Base-by-base conservation (phyloP, 1,140 invertebrate genomes). In the Eubasilissa regina region DNA sequence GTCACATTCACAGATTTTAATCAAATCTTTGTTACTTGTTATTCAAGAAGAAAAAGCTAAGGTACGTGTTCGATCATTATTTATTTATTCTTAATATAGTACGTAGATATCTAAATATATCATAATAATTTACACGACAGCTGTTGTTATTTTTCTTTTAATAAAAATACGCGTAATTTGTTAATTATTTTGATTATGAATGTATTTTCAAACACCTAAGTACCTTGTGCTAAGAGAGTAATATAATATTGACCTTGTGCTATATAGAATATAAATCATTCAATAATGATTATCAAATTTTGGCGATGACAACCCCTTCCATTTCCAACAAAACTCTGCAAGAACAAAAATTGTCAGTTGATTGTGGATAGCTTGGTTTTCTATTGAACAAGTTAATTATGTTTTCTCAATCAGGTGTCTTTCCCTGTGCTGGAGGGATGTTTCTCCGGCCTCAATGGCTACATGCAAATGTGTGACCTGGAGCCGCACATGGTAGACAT, bases 41-140 rank as follows among this genome's bases (percentile, higher is more conserved):
- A 12, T 74, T 44, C 53, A 74, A 56, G 70, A 74, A 15, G 70
- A 56, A 9, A 74, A 44, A 15, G 70, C 70, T 25, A 74, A 74
- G 70, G 70, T 74, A 55, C n/a, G n/a, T n/a, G 25, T 3, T 9
- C 15, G 53, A 1, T 17, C 4, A n/a, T 17, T 17, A n/a, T n/a
- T n/a, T n/a, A n/a, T n/a, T n/a, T n/a, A n/a, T n/a, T n/a, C n/a
- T n/a, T n/a, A n/a, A n/a, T n/a, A n/a, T n/a, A n/a, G n/a, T n/a
- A n/a, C n/a, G n/a, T n/a, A n/a, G n/a, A n/a, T n/a, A n/a, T n/a
- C n/a, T n/a, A n/a, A n/a, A n/a, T n/a, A n/a, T n/a, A n/a, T n/a
- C n/a, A n/a, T n/a, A n/a, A n/a, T n/a, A n/a, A n/a, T n/a, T 4
- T 15, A n/a, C 3, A 3, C 51, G 51, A 13, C 12, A 3, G 4